Base-by-base conservation (phyloP, 1,140 invertebrate genomes). In the Temnothorax nylanderi region DNA sequence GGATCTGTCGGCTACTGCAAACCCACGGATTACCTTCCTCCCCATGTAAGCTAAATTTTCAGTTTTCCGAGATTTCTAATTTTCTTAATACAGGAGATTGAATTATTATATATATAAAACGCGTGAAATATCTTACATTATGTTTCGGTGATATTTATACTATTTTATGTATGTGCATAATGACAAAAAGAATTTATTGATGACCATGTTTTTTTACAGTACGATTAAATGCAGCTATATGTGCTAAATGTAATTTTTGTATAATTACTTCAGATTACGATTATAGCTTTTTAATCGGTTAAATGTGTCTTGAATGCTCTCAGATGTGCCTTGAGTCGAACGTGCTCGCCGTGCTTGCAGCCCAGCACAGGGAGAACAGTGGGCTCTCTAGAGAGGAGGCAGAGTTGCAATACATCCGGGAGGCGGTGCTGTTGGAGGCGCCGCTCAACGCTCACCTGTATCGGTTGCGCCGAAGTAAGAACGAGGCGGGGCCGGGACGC, bases 371-470 rank as follows among this genome's bases (percentile, higher is more conserved):
- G 56, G 97, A 98, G 93, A 97, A 98, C 94, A 96, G 96, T 67
- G 97, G 97, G 26, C 94, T 98, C 87, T 96, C 97, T 11, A 96
- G 97, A 86, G 96, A 96, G 72, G 98, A 98, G 93, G 98, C 98
- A 32, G 97, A 99, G 93, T 95, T 97, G 34, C 97, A 97, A 88
- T 99, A 98, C 94, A 98, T 99, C 91, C 96, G 97, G 88, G 98
- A 99, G 95, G 98, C 98, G 60, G 98, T 98, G 91, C 96, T 97
- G 74, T 95, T 97, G 71, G 97, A 98, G 87, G 98, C 98, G 90
- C 98, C 98, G 91, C 97, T 98, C 91, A 99, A 99, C 95, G 97
- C 99, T 56, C 99, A 99, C 95, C 96, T 99, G 71, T 99, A 99
- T 94, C 96, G 98, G 60, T 96, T 99, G 91, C 97, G 97, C 89